Evolutionary conservation across 2,113 vertebrate species (phyloP).

Genomic region (Ellobius talpinus): DNA sequence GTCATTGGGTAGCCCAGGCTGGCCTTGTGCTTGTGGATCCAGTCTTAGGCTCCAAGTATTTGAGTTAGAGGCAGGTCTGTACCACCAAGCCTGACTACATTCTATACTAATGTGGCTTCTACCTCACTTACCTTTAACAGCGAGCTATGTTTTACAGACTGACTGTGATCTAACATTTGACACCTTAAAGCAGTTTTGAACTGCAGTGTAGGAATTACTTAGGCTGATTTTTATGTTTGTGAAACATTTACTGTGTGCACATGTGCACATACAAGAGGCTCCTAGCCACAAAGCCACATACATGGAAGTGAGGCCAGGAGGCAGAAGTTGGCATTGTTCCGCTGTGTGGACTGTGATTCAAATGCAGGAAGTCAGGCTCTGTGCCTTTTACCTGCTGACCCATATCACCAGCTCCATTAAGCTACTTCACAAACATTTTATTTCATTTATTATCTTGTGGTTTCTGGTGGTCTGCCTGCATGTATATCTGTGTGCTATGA

Average conservation of each 20-base stretch:
- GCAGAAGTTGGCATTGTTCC: background rate
- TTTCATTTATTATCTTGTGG: background rate
- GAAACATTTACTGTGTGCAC: background rate
- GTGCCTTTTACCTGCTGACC: background rate
- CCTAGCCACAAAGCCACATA: background rate
- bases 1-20: background rate
- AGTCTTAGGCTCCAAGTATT: background rate
- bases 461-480: background rate
- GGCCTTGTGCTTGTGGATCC: background rate
- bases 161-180: background rate
- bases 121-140: background rate
- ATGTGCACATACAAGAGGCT: background rate
- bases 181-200: constrained; percentile 24
- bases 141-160: background rate
- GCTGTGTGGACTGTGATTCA: background rate
- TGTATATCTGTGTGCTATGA: background rate
- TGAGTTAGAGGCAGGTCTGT: no score
- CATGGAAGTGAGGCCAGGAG: background rate
- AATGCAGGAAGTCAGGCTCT: background rate
- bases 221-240: background rate
- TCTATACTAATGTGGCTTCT: background rate
- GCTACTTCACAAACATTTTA: background rate
- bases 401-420: background rate
- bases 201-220: background rate
- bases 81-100: background rate